phyloP scores from a whole-genome alignment of 2,113 vertebrate species.

The Myrmecobius fasciatus region DNA sequence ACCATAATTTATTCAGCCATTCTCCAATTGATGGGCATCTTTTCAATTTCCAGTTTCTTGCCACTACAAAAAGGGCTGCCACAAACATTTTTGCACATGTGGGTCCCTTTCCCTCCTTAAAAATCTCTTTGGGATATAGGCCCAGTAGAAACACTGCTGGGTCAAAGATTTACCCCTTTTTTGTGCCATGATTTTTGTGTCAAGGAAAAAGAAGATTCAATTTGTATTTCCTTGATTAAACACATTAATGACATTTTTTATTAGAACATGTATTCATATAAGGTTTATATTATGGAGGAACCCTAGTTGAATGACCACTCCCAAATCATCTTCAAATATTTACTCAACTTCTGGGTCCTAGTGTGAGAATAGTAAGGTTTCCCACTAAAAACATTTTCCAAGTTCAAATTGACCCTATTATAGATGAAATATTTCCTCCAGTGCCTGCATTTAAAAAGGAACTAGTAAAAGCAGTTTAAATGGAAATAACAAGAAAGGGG shows the following conservation, averaged over 20 bases:
- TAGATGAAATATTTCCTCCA: not conserved
- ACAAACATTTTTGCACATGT: too few species aligned
- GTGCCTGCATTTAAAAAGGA: not conserved
- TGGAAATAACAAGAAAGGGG: not conserved
- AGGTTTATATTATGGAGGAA: not conserved
- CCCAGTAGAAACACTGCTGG: too few species aligned
- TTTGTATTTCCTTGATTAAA: not conserved
- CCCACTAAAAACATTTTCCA: not conserved
- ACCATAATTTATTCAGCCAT: too few species aligned
- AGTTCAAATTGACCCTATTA: not conserved
- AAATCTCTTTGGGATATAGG: too few species aligned
- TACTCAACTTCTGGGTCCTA: not conserved
- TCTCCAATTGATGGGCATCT: too few species aligned
- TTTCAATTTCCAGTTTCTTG: too few species aligned
- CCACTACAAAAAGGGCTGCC: too few species aligned
- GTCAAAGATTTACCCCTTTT: too few species aligned
- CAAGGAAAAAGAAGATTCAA: not conserved
- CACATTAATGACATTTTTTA: not conserved
- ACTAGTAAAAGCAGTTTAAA: not conserved
- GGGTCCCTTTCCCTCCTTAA: too few species aligned
- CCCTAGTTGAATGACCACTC: not conserved
- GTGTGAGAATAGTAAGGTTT: not conserved
- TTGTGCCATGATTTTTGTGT: too few species aligned
- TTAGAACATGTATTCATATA: not conserved
- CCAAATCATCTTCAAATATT: not conserved